These are phyloP conservation scores for Apostichopus japonicus DNA, from an alignment of 35 echinoderm and acorn worm species.

Conservation along the genomic window DNA sequence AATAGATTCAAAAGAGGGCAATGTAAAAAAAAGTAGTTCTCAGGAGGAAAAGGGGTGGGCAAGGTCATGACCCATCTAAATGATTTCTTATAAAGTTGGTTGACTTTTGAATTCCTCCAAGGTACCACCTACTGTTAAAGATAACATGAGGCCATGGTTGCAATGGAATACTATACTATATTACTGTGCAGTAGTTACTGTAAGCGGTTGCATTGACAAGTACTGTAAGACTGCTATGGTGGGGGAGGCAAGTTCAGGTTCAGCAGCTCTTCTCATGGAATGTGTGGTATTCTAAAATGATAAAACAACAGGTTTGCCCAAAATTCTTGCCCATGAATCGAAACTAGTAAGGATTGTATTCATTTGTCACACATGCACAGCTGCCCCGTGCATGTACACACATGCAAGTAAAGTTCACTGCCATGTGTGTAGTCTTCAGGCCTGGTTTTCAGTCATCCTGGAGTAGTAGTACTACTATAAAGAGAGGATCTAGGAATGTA, in stretches of 20 bases:
- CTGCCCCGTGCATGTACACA: too few relatives aligned
- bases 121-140: constrained; percentile 38
- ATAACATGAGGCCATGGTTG: neutral
- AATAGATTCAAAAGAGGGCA: neutral
- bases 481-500: constrained; percentile 28
- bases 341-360: neutral
- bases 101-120: constrained; percentile 32
- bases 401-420: neutral
- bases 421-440: neutral
- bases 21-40: neutral
- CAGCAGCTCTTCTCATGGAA: constrained; percentile 1
- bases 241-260: neutral
- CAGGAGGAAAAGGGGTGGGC: neutral
- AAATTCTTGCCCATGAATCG: neutral
- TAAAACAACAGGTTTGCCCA: constrained; percentile 46
- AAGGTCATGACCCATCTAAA: constrained; percentile 1
- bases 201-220: neutral
- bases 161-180: neutral
- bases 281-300: constrained; percentile 36
- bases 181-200: neutral
- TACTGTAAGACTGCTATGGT: neutral
- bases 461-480: neutral
- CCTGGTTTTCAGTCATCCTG: neutral
- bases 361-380: neutral
- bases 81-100: neutral